Evolutionary conservation across 2,888 invertebrate species (phyloP), one percentile per base, ranked within the genome.

Genomic region (Anthoptus insignis): DNA sequence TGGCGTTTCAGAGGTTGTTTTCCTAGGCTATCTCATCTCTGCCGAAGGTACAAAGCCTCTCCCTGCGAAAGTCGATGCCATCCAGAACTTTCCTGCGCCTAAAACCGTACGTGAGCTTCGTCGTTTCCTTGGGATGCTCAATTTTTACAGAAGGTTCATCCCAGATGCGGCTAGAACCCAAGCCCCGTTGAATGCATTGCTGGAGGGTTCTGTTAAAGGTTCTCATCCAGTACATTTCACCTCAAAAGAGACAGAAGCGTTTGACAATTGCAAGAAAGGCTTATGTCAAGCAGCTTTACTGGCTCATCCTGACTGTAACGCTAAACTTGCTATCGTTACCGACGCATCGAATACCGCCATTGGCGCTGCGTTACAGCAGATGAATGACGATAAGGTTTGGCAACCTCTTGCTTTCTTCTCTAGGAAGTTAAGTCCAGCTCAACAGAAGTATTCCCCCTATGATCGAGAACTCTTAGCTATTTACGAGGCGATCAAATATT

Each of bases 401-500:
- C 64, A 84, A 65, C 83, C 83, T 1, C 56, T 84, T 1, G 79
- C 78, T 0, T 86, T 85, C 60, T 84, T 81, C 63, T 82, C 81
- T 3, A 72, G 73, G 16, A 83, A 80, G 53, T 66, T 86, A 0
- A 75, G 66, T 14, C 63, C 75, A 19, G 63, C 81, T 0, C 77
- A 88, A 66, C 32, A n/a, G 7, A 83, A 81, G 14, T 72, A 76
- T 77, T 72, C 77, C 19, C 75, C 81, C 1, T 87, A 86, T 64
- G 84, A 88, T 56, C 47, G 84, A 0, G 83, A 87, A 70, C 71
- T 89, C 0, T 71, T 83, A 3, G 84, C 83, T 0, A 79, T 81
- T 3, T 86, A 82, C 61, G 64, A 73, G 56, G 79, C 79, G 0
- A 70, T 84, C 0, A 80, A 79, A 64, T 70, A 81, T 66, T 85